Evolutionary conservation across 2,113 vertebrate species (phyloP).

Genomic region (Saguinus midas): DNA sequence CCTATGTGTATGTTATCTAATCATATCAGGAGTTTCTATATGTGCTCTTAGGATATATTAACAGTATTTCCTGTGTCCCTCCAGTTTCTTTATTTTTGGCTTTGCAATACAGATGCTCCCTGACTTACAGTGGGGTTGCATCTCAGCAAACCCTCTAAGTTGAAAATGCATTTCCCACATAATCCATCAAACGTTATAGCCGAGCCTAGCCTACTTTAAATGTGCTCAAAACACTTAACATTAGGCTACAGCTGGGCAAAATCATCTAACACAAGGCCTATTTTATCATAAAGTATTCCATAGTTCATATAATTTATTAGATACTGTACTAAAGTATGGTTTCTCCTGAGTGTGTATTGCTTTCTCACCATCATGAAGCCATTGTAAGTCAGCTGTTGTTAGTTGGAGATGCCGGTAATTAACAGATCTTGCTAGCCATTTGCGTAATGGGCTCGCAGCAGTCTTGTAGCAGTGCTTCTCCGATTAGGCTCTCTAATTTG

Average conservation of each 20-base stretch:
- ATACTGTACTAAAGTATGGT: background rate
- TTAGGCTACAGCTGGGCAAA: background rate
- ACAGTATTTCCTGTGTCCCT: background rate
- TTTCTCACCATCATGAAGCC: background rate
- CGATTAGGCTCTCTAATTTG: slow-evolving; percentile 29
- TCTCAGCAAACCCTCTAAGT: background rate
- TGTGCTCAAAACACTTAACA: background rate
- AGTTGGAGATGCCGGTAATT: background rate
- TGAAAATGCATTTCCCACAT: background rate
- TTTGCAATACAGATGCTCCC: background rate
- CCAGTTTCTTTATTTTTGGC: slow-evolving; percentile 26
- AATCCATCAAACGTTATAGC: background rate
- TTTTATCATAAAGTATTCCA: background rate
- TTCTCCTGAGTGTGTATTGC: background rate
- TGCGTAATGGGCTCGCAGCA: background rate
- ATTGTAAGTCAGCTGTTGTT: background rate
- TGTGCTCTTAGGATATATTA: background rate
- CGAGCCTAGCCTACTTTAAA: background rate
- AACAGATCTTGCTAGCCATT: background rate
- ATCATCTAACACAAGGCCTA: background rate
- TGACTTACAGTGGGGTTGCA: background rate
- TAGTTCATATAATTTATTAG: background rate
- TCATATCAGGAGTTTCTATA: background rate
- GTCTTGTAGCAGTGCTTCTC: background rate
- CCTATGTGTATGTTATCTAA: background rate